phyloP scores from a whole-genome alignment of 2,797 vertebrate species.

The Cyclura pinguis region DNA sequence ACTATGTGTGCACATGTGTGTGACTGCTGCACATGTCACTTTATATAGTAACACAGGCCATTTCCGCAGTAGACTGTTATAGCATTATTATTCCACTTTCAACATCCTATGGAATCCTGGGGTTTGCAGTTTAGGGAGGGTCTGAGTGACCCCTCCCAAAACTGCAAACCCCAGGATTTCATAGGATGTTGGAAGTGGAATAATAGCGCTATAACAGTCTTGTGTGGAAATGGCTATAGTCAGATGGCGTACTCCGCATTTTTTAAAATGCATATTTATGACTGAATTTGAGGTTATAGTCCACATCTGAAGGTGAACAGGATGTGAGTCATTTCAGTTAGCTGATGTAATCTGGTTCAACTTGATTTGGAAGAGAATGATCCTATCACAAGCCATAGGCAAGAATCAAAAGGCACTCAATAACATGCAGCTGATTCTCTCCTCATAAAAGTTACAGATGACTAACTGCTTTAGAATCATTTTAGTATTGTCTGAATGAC shows the following conservation, averaged over 20 bases:
- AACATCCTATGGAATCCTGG: no score
- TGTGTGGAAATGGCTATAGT: no score
- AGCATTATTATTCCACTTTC: no score
- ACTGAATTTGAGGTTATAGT: not conserved
- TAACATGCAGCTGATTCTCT: conserved; percentile 29
- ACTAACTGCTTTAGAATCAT: conserved; percentile 50
- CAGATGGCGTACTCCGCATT: not conserved
- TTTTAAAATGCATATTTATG: not conserved
- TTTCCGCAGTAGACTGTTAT: no score
- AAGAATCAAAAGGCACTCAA: conserved; percentile 50
- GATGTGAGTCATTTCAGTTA: not conserved
- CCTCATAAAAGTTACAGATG: conserved; percentile 57
- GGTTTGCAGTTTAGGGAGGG: no score
- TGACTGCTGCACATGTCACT: not conserved
- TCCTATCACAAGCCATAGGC: fast-evolving
- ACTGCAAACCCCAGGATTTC: no score
- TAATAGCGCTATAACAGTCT: no score
- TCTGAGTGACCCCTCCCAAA: no score
- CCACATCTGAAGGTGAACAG: not conserved
- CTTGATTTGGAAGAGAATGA: conserved; percentile 48
- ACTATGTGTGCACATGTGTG: no score
- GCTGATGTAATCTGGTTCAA: conserved; percentile 23
- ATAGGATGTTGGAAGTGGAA: no score
- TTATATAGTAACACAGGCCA: no score
- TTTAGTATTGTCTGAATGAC: conserved; percentile 29